Base-by-base conservation (phyloP, 2,113 vertebrate genomes). In the Tautogolabrus adspersus region DNA sequence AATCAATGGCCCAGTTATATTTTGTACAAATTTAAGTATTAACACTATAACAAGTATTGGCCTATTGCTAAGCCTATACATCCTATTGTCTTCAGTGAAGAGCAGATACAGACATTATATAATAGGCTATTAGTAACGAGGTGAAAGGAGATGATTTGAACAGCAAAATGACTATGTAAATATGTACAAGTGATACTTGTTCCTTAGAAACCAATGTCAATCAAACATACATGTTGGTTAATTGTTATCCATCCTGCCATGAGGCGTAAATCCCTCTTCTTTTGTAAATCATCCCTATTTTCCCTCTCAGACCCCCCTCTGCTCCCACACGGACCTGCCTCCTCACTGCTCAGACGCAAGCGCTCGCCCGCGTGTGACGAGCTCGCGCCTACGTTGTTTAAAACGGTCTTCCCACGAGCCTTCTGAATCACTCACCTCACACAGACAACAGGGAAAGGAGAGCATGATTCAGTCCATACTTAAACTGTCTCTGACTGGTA, bases 341-440 rank as follows among this genome's bases (percentile, higher is more conserved):
- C 62, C 65, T 38, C 71, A 1, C 57, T 3, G 9, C 57, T 30
- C 52, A 58, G 74, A 88, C 83, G 47, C 51, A 38, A 37, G 22
- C 7, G 83, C 87, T 72, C 88, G 91, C 85, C 40, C 82, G 82
- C 21, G 26, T 10, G 63, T 42, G 49, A 63, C 85, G 88, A 40
- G 81, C 37, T 26, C 90, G 85, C 86, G 90, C 87, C 67, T 26
- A 55, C 79, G 75, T 74, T 21, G 52, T 84, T 93, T 79, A 89
- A 92, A 92, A 76, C 58, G 30, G 22, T 60, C 30, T 63, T 59
- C 34, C 49, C 55, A 6, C 52, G 34, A 7, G 49, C 57, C 1
- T 9, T 0, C 18, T 19, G 74, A 83, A 15, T 81, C 78, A 71
- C n/a, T 60, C 44, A 9, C 6, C 12, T 19, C 65, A 0, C 0